These are phyloP conservation scores for Malacoctenus gilli DNA, from an alignment of 2,797 vertebrate genomes.

Conservation along the genomic window DNA sequence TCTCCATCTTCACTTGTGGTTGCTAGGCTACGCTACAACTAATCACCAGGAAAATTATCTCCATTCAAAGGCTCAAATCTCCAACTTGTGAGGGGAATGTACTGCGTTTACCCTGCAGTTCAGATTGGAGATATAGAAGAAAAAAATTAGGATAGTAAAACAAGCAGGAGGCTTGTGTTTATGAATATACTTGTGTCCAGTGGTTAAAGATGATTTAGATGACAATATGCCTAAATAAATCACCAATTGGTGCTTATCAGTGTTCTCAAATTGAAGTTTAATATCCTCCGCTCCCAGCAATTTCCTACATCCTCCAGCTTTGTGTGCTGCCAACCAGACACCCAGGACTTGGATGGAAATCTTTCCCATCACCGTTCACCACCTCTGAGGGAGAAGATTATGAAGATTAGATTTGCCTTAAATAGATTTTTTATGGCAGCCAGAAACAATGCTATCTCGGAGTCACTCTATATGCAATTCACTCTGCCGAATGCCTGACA, in stretches of 20 bases:
- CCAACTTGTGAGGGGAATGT: slow-evolving; percentile 47
- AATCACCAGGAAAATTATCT: slow-evolving; percentile 66
- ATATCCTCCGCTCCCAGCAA: slow-evolving; percentile 76
- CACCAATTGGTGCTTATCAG: slow-evolving; percentile 72
- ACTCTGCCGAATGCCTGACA: slow-evolving; percentile 69
- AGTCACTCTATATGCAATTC: slow-evolving; percentile 77
- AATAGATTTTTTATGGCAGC: slow-evolving; percentile 79
- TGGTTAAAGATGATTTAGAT: slow-evolving; percentile 69
- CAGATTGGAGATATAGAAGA: slow-evolving; percentile 45
- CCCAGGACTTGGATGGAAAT: slow-evolving; percentile 72
- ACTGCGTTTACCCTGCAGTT: slow-evolving; percentile 56
- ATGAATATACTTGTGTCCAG: slow-evolving; percentile 68
- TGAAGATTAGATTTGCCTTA: slow-evolving; percentile 81
- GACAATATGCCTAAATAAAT: slow-evolving; percentile 76
- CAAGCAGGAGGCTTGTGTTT: slow-evolving; percentile 53
- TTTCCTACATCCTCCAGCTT: slow-evolving; percentile 71
- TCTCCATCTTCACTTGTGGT: slow-evolving; percentile 36
- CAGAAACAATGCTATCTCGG: slow-evolving; percentile 80
- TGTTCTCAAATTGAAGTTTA: slow-evolving; percentile 79
- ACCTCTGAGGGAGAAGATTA: slow-evolving; percentile 77
- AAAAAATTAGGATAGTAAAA: slow-evolving; percentile 49
- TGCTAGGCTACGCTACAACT: slow-evolving; percentile 70
- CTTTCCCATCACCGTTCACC: slow-evolving; percentile 73
- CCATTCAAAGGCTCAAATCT: slow-evolving; percentile 56
- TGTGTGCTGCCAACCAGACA: slow-evolving; percentile 54